These are phyloP conservation scores for Spea multiplicata DNA, from an alignment of 2,113 vertebrate species.

Conservation along the genomic window DNA sequence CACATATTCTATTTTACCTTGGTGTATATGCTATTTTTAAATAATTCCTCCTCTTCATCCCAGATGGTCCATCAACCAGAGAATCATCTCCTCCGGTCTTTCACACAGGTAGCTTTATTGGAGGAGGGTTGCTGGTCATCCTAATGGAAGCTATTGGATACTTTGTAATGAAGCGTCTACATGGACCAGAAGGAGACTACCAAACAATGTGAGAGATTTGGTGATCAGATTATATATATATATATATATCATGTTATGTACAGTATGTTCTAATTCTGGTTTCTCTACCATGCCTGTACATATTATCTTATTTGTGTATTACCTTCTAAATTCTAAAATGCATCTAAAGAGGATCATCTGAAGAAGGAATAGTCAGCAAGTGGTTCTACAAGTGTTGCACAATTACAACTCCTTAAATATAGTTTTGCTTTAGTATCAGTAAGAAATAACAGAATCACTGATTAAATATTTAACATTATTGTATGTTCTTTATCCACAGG, in stretches of 20 bases:
- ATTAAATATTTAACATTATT: too few species aligned
- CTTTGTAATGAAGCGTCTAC: constrained; percentile 13
- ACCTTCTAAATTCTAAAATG: too few species aligned
- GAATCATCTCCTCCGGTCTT: constrained; percentile 18
- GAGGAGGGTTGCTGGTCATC: constrained; percentile 34
- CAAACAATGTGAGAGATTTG: constrained; percentile 31
- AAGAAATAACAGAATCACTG: too few species aligned
- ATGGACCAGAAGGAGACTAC: constrained; percentile 29
- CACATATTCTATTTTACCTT: too few species aligned
- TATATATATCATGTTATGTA: background rate
- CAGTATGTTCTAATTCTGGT: background rate
- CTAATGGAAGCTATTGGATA: constrained; percentile 31
- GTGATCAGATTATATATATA: too few species aligned
- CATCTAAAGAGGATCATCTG: too few species aligned
- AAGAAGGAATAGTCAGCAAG: too few species aligned
- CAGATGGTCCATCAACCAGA: background rate
- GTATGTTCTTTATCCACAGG: background rate
- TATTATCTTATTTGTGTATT: too few species aligned
- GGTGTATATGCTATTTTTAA: background rate
- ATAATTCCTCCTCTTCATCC: background rate
- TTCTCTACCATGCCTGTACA: too few species aligned
- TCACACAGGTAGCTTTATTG: constrained; percentile 39
- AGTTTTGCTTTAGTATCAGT: too few species aligned
- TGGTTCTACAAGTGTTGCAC: too few species aligned
- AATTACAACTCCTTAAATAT: too few species aligned